These are phyloP conservation scores for Eciton burchellii DNA, from an alignment of 1,140 invertebrate genomes.

Conservation along the genomic window DNA sequence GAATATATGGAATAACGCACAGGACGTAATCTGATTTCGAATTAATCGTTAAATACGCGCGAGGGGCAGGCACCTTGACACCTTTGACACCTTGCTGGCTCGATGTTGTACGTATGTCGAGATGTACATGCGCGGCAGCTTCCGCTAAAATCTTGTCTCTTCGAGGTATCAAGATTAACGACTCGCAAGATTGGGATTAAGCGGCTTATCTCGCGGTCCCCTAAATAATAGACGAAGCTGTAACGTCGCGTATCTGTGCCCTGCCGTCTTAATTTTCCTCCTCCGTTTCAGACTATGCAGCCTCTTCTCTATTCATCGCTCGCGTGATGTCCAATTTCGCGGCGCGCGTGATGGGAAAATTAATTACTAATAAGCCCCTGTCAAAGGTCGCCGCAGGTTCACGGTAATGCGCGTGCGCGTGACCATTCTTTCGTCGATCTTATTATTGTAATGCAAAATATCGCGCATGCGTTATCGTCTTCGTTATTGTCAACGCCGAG, in stretches of 20 bases:
- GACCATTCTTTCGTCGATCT: too few species aligned
- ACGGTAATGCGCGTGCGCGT: too few species aligned
- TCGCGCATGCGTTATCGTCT: too few species aligned
- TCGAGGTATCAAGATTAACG: constrained; percentile 52
- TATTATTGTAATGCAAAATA: too few species aligned
- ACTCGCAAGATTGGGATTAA: constrained; percentile 52
- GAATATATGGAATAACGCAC: too few species aligned
- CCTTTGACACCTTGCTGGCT: not conserved
- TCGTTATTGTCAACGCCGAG: too few species aligned
- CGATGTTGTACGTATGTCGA: not conserved
- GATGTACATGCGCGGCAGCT: not conserved
- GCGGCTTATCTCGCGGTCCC: constrained; percentile 34
- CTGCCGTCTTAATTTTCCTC: constrained; percentile 37
- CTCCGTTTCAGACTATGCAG: not conserved
- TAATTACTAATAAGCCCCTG: constrained; percentile 36
- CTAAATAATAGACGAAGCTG: constrained; percentile 54
- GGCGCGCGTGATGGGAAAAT: constrained; percentile 39
- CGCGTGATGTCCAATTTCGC: constrained; percentile 43
- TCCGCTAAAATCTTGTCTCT: constrained; percentile 12
- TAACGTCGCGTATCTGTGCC: not conserved
- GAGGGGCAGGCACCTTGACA: not conserved
- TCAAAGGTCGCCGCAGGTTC: not conserved
- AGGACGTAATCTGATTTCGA: not conserved
- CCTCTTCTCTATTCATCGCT: constrained; percentile 52
- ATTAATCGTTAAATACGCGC: not conserved